Evolutionary conservation across 1,140 invertebrate species (phyloP), one percentile per base, ranked within the genome.

Genomic region (Phocides pigmalion): DNA sequence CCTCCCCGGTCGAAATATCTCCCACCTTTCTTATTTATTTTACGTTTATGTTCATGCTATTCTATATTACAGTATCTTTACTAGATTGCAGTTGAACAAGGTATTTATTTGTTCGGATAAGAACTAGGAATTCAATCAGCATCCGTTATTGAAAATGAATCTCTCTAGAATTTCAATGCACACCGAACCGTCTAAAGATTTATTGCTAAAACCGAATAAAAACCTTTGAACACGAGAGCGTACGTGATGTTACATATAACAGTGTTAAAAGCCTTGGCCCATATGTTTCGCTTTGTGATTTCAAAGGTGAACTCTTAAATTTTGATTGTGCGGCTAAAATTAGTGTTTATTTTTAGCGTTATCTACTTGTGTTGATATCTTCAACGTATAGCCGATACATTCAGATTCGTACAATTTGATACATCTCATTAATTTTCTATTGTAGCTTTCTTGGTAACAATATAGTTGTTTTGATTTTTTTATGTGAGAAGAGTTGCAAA

Each of bases 181-280:
- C 51, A 64, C 66, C 53, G 63, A 70, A 69, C 62, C 54, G 64
- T 44, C 53, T 47, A 59, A 54, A 68, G 72, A 77, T 77, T 76
- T 72, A 79, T 72, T 72, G 62, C 71, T 72, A 66, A 70, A 70
- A 68, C 56, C 69, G 62, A 62, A 69, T 69, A 70, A 74, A 67
- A 73, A 72, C 65, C 61, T 68, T 68, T 58, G 59, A 71, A 67
- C 62, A 59, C 62, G 64, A 70, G 65, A 62, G 63, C 35, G 50
- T 71, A 81, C 73, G 76, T 76, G 78, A 79, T 79, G 70, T 68
- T 75, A 73, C 70, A 78, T 72, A 67, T 69, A 62, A 76, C 69
- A 70, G 66, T 68, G 64, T 65, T 75, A 56, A 16, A 72, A 66
- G 59, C 75, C 77, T 80, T 79, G 77, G 77, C 72, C 75, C 63